These are phyloP conservation scores for Porites rus DNA, from an alignment of 92 coral and sea anemone species.

Conservation along the genomic window DNA sequence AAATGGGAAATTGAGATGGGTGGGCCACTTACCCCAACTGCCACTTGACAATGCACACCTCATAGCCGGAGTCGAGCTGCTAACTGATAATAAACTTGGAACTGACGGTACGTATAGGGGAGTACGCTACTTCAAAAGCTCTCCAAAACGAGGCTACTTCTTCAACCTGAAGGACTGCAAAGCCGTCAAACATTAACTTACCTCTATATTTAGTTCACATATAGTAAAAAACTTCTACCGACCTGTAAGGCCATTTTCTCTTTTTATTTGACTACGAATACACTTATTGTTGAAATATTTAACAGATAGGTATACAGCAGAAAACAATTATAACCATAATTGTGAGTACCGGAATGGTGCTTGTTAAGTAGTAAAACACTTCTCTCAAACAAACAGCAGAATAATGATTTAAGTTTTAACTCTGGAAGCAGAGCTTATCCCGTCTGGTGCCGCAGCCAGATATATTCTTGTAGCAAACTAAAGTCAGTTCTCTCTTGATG, in stretches of 20 bases:
- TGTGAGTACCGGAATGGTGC: no score
- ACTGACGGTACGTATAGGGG: slow-evolving; percentile 97
- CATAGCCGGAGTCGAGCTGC: slow-evolving; percentile 93
- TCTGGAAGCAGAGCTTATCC: no score
- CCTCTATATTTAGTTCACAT: not conserved
- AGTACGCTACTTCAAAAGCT: slow-evolving; percentile 82
- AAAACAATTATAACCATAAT: not conserved
- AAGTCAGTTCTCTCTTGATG: no score
- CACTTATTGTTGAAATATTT: not conserved
- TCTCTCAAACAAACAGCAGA: no score
- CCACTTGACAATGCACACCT: slow-evolving; percentile 79
- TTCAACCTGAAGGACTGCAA: slow-evolving; percentile 89
- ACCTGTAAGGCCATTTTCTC: not conserved
- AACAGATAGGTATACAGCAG: not conserved
- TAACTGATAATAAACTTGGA: slow-evolving; percentile 85
- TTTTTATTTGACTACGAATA: no score
- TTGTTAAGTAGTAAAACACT: no score
- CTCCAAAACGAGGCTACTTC: slow-evolving; percentile 94
- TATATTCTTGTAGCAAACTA: no score
- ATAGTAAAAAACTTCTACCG: not conserved
- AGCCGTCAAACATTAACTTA: slow-evolving; percentile 45
- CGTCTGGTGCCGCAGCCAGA: no score
- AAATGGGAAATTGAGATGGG: slow-evolving; percentile 86
- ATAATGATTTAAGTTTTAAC: no score
- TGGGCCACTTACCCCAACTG: slow-evolving; percentile 83